Evolutionary conservation across 2,888 invertebrate genomes (phyloP).

Genomic region (Amitus sp.): DNA sequence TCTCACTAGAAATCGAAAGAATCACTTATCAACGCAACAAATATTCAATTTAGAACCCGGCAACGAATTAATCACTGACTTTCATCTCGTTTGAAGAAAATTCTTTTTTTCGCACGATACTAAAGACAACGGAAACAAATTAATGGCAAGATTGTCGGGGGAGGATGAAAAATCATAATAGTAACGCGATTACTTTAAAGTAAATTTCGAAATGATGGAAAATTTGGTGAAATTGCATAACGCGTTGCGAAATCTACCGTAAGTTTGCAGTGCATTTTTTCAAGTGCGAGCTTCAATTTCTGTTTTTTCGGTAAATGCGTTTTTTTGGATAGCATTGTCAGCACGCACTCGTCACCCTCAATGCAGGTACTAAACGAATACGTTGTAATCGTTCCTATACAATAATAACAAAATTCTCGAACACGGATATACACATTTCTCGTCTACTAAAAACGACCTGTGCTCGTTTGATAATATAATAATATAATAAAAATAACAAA

Average conservation of each 20-base stretch:
- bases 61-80: background rate
- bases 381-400: slow-evolving; percentile 54
- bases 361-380: slow-evolving; percentile 50
- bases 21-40: slow-evolving; percentile 5
- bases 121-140: slow-evolving; percentile 13
- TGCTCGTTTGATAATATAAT: slow-evolving; percentile 24
- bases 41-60: background rate
- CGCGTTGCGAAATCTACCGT: too few species aligned
- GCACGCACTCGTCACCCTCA: slow-evolving; percentile 47
- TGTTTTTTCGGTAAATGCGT: slow-evolving; percentile 42
- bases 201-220: too few species aligned
- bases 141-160: slow-evolving; percentile 30
- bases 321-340: slow-evolving; percentile 45
- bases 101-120: background rate
- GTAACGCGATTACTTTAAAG: too few species aligned
- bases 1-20: slow-evolving; percentile 15
- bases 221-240: too few species aligned
- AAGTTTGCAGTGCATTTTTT: too few species aligned
- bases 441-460: slow-evolving; percentile 18
- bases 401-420: slow-evolving; percentile 61
- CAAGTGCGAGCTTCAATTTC: too few species aligned
- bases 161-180: too few species aligned
- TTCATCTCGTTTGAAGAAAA: slow-evolving; percentile 1
- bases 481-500: slow-evolving; percentile 60
- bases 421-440: slow-evolving; percentile 54